Evolutionary conservation across 2,888 invertebrate species (phyloP).

Genomic region (Conomelus anceps): DNA sequence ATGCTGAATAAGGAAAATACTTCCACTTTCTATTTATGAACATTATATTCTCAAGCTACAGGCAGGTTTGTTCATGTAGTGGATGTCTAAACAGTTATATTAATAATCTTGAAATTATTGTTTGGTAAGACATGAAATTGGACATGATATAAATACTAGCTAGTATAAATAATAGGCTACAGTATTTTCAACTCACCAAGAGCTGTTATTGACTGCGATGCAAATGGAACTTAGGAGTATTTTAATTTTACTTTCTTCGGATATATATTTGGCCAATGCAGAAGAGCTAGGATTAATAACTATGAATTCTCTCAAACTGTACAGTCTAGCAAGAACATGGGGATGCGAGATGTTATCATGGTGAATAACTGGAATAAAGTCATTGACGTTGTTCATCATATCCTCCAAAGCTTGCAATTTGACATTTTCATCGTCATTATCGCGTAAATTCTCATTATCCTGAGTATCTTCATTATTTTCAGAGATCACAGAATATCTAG

Average conservation of each 20-base stretch:
- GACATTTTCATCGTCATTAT: conserved; percentile 39
- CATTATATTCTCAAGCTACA: too few species aligned
- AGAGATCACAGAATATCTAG: conserved; percentile 39
- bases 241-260: conserved; percentile 61
- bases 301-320: conserved; percentile 76
- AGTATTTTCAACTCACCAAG: conserved; percentile 53
- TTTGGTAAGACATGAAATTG: too few species aligned
- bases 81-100: too few species aligned
- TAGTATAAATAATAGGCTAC: too few species aligned
- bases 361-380: conserved; percentile 52
- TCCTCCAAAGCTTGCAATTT: conserved; percentile 49
- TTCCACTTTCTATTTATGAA: too few species aligned
- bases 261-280: conserved; percentile 25
- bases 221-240: conserved; percentile 71
- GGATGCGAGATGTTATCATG: conserved; percentile 46
- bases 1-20: too few species aligned
- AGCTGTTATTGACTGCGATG: conserved; percentile 74
- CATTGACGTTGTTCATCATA: conserved; percentile 51
- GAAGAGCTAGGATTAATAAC: conserved; percentile 58
- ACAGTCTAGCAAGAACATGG: conserved; percentile 62
- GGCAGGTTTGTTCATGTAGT: too few species aligned
- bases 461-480: conserved; percentile 34
- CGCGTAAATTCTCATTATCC: conserved; percentile 39
- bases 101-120: too few species aligned
- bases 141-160: too few species aligned